Evolutionary conservation across 1,140 invertebrate genomes (phyloP), one percentile per base, ranked within the genome.

Genomic region (Bradysia coprophila): DNA sequence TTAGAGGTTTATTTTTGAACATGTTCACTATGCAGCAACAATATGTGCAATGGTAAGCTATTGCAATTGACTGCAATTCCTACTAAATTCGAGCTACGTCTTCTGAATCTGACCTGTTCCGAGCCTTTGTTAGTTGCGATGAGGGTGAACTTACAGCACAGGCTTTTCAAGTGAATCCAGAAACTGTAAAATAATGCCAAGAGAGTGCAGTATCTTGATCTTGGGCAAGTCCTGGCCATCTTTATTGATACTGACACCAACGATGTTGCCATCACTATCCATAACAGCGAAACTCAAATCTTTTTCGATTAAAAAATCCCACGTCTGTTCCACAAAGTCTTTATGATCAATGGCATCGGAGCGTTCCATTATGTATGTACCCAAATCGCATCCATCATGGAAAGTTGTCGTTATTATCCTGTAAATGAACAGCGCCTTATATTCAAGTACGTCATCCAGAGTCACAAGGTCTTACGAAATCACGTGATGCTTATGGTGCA

Each of bases 321-420:
- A 87, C 23, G 58, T 56, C 3, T 81, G 63, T 15, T 70, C 65
- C 43, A 88, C 64, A 1, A 84, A 57, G 15, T 71, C 67, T 16
- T 57, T 61, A 56, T 86, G 88, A 55, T 86, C 81, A 2, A 60
- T 52, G 5, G n/a, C n/a, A n/a, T n/a, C n/a, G n/a, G n/a, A n/a
- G n/a, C n/a, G n/a, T n/a, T n/a, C n/a, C n/a, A n/a, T n/a, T n/a
- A n/a, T n/a, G n/a, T n/a, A n/a, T n/a, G n/a, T n/a, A n/a, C n/a
- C n/a, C n/a, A 90, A 54, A 53, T 89, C 83, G 1, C 81, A 83
- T 62, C 87, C 87, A 46, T 73, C 69, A 54, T 81, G 83, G 55
- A 89, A 89, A 59, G 83, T 86, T 9, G 73, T 72, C 1, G 77
- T 75, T 34, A 88, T 78, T 56, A 88, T 86, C 20, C 82, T 87